A percentile compares a stretch with the other conserved stretches of the same genome.
Conservation (phyloP, 2,113 vertebrate species). For the Danio rerio region GRCz12tu NC_133199.1:24488501-24489000, state of each 20-base stretch:
- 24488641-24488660: neutral
- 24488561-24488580: conserved; percentile 64
- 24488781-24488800: neutral
- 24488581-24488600: conserved; percentile 70
- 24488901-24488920: no score
- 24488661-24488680: conserved; percentile 16
- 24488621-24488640: neutral
- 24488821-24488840: no score
- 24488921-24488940: no score
- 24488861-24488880: no score
- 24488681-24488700: conserved; percentile 21
- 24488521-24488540: conserved; percentile 54
- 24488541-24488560: conserved; percentile 65
- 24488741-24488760: conserved; percentile 2
- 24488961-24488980: no score
- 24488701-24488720: neutral
- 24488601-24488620: conserved; percentile 52
- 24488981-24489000: no score
- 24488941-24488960: no score
- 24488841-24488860: no score
- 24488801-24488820: no score
- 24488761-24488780: neutral
- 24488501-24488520: conserved; percentile 43
- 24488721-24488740: neutral
- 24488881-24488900: no score